phyloP scores from a whole-genome alignment of 2,888 invertebrate species.

The Apoda limacodes region DNA sequence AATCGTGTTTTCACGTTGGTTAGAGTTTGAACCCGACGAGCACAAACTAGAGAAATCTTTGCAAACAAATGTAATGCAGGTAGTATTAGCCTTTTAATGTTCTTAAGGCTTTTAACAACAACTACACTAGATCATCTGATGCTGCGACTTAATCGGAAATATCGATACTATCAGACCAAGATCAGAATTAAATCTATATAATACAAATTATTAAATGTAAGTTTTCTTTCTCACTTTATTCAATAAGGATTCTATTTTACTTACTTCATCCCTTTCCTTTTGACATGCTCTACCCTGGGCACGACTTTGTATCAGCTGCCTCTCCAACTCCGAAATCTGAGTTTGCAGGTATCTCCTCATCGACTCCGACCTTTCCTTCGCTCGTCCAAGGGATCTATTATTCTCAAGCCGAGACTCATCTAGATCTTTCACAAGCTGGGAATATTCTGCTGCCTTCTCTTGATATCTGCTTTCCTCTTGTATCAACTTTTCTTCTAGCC shows the following conservation, averaged over 20 bases:
- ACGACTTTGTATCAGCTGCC: conserved; percentile 47
- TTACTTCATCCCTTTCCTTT: conserved; percentile 54
- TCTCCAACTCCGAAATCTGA: conserved; percentile 49
- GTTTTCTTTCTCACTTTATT: not conserved
- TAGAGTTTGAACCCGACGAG: no score
- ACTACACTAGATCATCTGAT: no score
- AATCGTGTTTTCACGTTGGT: no score
- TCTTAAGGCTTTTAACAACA: no score
- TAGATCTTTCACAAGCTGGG: conserved; percentile 33
- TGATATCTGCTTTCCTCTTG: conserved; percentile 34
- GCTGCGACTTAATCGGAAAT: no score
- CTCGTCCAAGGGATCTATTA: conserved; percentile 29
- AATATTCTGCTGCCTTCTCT: conserved; percentile 38
- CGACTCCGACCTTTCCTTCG: conserved; percentile 44
- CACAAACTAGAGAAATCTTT: no score
- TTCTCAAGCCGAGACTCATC: conserved; percentile 40
- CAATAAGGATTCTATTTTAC: not conserved
- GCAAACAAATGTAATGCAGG: no score
- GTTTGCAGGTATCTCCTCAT: conserved; percentile 44
- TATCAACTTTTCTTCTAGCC: conserved; percentile 41
- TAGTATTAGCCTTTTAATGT: no score
- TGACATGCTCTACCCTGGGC: conserved; percentile 46
- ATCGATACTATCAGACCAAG: no score
- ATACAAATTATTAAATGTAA: not conserved
- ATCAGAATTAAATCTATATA: no score